These are phyloP conservation scores for Fragum sueziense DNA, from an alignment of 2,888 invertebrate genomes.

Conservation along the genomic window DNA sequence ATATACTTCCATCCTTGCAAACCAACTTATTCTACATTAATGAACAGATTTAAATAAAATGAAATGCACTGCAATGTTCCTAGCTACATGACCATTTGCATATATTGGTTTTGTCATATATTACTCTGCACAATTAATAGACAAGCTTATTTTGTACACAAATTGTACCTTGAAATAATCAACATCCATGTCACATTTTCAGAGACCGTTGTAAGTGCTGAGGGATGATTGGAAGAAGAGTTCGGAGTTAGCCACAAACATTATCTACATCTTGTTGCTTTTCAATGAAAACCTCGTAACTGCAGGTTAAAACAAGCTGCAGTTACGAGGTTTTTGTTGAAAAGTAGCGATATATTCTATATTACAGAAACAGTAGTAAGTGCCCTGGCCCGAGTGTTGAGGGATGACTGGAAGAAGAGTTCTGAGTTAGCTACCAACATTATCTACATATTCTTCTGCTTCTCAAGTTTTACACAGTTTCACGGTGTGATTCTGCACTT, in stretches of 20 bases:
- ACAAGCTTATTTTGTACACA: no score
- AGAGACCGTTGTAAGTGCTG: conserved; percentile 95
- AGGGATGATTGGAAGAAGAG: conserved; percentile 99
- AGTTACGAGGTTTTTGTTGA: no score
- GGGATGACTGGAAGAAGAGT: conserved; percentile 99
- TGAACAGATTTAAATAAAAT: no score
- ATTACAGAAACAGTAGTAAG: conserved; percentile 92
- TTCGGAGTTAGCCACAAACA: conserved; percentile 97
- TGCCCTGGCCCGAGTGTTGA: conserved; percentile 95
- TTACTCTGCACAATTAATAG: no score
- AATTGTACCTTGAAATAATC: no score
- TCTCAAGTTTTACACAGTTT: conserved; percentile 97
- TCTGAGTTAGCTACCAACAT: conserved; percentile 98
- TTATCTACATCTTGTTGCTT: conserved; percentile 98
- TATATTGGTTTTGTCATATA: no score
- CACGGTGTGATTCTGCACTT: conserved; percentile 97
- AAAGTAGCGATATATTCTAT: not conserved
- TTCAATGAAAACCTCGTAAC: no score
- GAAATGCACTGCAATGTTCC: no score
- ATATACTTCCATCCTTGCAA: no score
- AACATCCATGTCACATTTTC: conserved; percentile 31
- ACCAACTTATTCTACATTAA: no score
- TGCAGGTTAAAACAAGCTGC: no score
- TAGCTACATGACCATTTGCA: no score
- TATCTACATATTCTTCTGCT: conserved; percentile 97